Base-by-base conservation (phyloP, 2,888 invertebrate genomes). In the Polyommatus iphigenia region DNA sequence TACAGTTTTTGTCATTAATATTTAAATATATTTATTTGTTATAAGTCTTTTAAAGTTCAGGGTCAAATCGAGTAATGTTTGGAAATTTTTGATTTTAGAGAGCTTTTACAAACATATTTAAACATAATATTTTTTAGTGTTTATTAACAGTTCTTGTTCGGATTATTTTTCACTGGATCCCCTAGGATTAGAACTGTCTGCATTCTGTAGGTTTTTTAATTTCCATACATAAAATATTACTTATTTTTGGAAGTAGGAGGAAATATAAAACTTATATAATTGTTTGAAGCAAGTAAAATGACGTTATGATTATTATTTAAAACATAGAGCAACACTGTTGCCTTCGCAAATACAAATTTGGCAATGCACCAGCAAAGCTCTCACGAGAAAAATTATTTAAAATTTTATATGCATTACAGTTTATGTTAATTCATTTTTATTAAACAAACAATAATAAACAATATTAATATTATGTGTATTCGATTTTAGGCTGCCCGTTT, bases 301-400 rank as follows among this genome's bases (percentile, higher is more conserved):
- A 24, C 10, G 20, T 62, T 10, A 24, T 59, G 20, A 59, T 59
- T n/a, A n/a, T 67, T 29, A 4, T 67, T 67, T 15, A 67, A 29
- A 4, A 13, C 24, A 62, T 24, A 20, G 24, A 18, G 18, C 29
- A 18, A 67, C 29, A 67, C 18, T 72, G 13, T 75, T 75, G 75
- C 75, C 4, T 7, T 75, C 54, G 50, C 29, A 24, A 46, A 71
- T 41, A 50, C 24, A 10, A 50, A 29, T 29, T 75, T 75, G 75
- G 75, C 75, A 75, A 50, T 50, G 50, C 29, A 50, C 75, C 75
- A 75, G 50, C 46, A 54, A 75, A 75, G 75, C 75, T 75, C 50
- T 75, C 29, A 75, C 15, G 29, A 54, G 18, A 75, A 50, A 75
- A 75, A 75, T 3, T 54, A 54, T 24, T 73, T 46, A 24, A 54